Evolutionary conservation across 2,797 vertebrate species (phyloP).

Genomic region (Simalia tracyae): DNA sequence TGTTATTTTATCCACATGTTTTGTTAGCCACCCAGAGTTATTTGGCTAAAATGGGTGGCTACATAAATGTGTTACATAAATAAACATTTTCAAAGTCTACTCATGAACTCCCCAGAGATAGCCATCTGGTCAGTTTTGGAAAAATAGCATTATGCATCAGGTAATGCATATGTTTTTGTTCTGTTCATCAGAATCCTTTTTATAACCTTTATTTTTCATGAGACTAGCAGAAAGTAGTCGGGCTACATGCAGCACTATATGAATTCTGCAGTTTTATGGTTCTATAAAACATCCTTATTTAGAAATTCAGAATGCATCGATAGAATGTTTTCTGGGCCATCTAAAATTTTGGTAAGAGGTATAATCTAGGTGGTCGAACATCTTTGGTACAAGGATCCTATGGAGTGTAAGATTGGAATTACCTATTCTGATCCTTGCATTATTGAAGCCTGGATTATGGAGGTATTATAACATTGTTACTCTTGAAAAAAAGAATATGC

Average conservation of each 20-base stretch:
- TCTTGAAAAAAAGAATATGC: neutral
- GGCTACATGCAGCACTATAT: neutral
- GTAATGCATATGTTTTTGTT: neutral
- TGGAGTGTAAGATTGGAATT: neutral
- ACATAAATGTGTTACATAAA: neutral
- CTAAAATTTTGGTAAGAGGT: neutral
- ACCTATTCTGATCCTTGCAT: neutral
- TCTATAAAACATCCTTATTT: neutral
- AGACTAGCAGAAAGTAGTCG: neutral
- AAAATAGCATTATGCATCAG: neutral
- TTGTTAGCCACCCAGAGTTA: neutral
- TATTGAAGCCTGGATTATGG: neutral
- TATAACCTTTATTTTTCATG: neutral
- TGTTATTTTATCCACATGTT: neutral
- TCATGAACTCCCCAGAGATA: neutral
- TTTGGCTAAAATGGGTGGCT: neutral
- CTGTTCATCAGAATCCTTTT: neutral
- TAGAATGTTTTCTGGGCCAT: neutral
- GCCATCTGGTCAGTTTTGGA: neutral
- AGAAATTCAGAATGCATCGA: neutral
- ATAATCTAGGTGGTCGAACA: neutral
- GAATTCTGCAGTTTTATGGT: neutral
- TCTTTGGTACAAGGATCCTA: neutral
- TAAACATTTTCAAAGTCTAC: neutral
- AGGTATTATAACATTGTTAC: neutral